Percentiles rank a stretch among this genome's conserved stretches.
Conservation (phyloP, 2,113 vertebrate genomes). For the Prochilodus magdalenae region DNA sequence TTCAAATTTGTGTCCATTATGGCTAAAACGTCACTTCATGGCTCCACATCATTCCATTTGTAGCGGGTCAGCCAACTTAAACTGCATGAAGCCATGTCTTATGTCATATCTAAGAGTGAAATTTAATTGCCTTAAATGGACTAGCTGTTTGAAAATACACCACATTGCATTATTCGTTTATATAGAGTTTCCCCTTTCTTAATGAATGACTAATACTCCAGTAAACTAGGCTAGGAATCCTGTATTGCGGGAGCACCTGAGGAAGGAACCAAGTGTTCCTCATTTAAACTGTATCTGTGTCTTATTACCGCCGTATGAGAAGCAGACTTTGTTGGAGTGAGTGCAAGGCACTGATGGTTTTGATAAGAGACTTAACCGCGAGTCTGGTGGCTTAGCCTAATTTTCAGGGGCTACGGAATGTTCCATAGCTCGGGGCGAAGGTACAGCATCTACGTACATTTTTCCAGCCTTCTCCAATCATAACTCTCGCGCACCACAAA, state of each 20-base stretch:
- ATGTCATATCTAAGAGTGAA: neutral
- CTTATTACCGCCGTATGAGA: slow-evolving; percentile 1
- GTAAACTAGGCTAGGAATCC: neutral
- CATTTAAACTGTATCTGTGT: slow-evolving; percentile 22
- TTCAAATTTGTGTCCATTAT: neutral
- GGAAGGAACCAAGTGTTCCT: slow-evolving; percentile 10
- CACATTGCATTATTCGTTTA: no score
- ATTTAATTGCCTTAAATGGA: neutral
- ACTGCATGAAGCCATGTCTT: neutral
- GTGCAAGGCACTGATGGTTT: slow-evolving; percentile 39
- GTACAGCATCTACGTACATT: slow-evolving; percentile 50
- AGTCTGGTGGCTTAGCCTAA: slow-evolving; percentile 28
- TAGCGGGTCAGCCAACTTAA: neutral
- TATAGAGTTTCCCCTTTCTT: no score
- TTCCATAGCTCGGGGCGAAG: slow-evolving; percentile 35
- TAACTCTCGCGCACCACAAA: neutral
- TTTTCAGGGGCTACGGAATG: slow-evolving; percentile 32
- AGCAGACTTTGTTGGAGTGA: slow-evolving; percentile 6
- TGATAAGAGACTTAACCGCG: slow-evolving; percentile 39
- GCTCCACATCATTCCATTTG: neutral
- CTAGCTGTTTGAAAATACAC: no score
- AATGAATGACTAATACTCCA: no score
- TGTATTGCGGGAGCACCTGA: slow-evolving; percentile 20
- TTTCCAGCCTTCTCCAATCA: slow-evolving; percentile 46
- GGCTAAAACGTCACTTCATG: neutral